These are phyloP conservation scores for Ceryle rudis DNA, from an alignment of 2,797 vertebrate genomes.

Conservation along the genomic window DNA sequence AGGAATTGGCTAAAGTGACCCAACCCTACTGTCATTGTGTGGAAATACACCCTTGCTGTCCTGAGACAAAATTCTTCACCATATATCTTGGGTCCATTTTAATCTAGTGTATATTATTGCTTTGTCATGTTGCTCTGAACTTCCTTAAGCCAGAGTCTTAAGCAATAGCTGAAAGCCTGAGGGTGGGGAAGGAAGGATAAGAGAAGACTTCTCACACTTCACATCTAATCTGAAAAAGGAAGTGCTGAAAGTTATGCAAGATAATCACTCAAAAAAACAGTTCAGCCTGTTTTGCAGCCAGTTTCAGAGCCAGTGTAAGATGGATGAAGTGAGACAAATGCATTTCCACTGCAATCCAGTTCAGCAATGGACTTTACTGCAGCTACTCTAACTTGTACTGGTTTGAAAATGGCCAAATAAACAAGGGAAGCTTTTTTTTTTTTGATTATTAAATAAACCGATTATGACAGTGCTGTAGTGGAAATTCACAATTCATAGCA, in stretches of 20 bases:
- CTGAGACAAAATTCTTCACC: not conserved
- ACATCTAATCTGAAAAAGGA: slow-evolving; percentile 19
- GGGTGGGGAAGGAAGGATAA: not conserved
- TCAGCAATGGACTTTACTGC: not conserved
- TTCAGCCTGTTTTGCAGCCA: not conserved
- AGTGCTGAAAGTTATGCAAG: slow-evolving; percentile 39
- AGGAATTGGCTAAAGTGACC: not conserved
- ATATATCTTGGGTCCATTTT: not conserved
- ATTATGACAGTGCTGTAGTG: not conserved
- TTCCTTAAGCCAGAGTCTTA: slow-evolving; percentile 11
- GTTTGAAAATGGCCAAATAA: not conserved
- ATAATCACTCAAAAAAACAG: not conserved
- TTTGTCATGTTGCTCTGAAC: not conserved
- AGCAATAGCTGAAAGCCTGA: slow-evolving; percentile 13
- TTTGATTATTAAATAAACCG: not conserved
- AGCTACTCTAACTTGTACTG: not conserved
- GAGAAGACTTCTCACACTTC: not conserved
- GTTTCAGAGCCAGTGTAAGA: not conserved
- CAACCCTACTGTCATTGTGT: not conserved
- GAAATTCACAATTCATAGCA: not conserved
- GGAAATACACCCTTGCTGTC: not conserved
- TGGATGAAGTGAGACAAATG: not conserved
- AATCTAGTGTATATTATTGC: not conserved
- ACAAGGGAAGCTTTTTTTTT: not conserved
- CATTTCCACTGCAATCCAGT: not conserved